Conservation (phyloP, 2,888 invertebrate species). For the Clanis bilineata region DNA sequence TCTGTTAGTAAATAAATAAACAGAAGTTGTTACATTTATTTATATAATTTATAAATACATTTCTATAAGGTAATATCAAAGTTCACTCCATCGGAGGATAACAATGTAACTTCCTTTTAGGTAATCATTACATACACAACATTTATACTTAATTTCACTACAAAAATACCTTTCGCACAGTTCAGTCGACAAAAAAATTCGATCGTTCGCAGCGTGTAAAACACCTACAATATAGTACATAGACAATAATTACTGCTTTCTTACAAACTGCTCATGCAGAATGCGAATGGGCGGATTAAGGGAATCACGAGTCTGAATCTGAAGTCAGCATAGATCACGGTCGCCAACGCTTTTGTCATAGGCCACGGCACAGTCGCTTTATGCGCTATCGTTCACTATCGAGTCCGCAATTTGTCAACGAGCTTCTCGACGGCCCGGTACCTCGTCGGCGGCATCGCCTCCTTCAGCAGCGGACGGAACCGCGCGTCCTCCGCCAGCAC, state of each 20-base stretch:
- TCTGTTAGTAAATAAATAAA: background rate
- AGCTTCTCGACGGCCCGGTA: conserved; percentile 93
- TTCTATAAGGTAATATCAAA: conserved; percentile 15
- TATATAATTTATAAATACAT: conserved; percentile 13
- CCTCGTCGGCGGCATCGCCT: conserved; percentile 89
- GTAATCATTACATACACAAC: conserved; percentile 26
- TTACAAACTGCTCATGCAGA: background rate
- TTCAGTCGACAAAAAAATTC: conserved; percentile 51
- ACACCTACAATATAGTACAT: no score
- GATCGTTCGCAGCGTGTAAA: conserved; percentile 3
- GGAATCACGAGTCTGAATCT: no score
- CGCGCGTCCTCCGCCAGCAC: conserved; percentile 87
- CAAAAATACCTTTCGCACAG: conserved; percentile 71
- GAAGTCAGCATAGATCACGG: no score
- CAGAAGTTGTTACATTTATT: background rate
- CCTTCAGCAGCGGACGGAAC: conserved; percentile 89
- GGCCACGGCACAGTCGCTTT: background rate
- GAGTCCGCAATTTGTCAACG: conserved; percentile 80
- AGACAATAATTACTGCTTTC: background rate
- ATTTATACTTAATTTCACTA: conserved; percentile 36
- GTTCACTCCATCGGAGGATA: conserved; percentile 63
- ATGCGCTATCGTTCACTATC: background rate
- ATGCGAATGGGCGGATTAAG: no score
- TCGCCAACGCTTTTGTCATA: no score
- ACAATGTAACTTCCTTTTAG: conserved; percentile 39